Conservation (phyloP, 2,888 invertebrate species). For the Cremastinae sp. region DNA sequence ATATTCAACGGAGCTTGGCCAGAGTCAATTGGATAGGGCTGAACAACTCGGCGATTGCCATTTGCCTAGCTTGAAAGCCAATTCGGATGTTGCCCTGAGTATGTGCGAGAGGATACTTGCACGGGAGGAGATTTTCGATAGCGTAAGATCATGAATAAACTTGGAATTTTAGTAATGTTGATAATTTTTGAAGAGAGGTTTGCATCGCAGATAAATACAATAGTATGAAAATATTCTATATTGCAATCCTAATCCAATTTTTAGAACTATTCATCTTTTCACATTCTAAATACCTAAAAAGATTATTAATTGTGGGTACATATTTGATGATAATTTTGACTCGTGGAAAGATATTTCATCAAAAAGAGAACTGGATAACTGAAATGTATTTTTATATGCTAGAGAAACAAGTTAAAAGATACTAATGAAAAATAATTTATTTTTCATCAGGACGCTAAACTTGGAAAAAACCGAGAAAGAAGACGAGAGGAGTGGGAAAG, state of each 20-base stretch:
- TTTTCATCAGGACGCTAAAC: constrained; percentile 79
- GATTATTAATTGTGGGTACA: no score
- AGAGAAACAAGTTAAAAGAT: not conserved
- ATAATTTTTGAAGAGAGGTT: no score
- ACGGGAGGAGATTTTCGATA: constrained; percentile 82
- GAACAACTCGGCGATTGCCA: constrained; percentile 83
- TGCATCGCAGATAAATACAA: no score
- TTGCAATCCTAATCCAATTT: no score
- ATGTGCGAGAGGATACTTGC: constrained; percentile 84
- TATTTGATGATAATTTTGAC: no score
- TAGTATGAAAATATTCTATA: no score
- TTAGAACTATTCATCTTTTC: no score
- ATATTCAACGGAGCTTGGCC: constrained; percentile 88
- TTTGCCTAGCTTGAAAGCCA: constrained; percentile 84
- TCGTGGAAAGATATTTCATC: no score
- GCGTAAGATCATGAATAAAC: constrained; percentile 79
- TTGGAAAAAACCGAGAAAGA: constrained; percentile 81
- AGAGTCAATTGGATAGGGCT: constrained; percentile 87
- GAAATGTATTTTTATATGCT: not conserved
- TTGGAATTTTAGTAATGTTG: no score
- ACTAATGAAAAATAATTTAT: constrained; percentile 16
- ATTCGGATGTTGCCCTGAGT: constrained; percentile 85
- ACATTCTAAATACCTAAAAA: no score
- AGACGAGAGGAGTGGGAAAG: constrained; percentile 86
- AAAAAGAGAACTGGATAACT: no score